Evolutionary conservation across 2,797 vertebrate species (phyloP).

Genomic region (Sitta carolinensis): DNA sequence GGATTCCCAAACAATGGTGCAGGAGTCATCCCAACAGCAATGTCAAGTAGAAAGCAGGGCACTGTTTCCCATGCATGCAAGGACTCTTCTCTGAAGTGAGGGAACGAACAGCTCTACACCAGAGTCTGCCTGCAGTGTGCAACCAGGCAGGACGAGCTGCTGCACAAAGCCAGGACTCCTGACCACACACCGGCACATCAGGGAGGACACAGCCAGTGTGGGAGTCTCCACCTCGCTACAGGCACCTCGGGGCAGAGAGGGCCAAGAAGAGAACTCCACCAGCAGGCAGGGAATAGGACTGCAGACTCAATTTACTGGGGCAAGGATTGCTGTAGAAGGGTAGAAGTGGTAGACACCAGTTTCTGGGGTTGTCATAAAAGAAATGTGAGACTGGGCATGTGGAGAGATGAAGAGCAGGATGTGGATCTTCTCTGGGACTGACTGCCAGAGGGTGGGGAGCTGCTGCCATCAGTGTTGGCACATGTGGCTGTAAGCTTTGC

Average conservation of each 20-base stretch:
- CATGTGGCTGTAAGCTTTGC: fast-evolving
- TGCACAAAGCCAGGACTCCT: background rate
- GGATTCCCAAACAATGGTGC: background rate
- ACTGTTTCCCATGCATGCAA: fast-evolving
- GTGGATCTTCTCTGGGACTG: background rate
- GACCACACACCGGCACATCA: background rate
- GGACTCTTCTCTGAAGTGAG: background rate
- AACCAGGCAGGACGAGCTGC: background rate
- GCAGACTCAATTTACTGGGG: background rate
- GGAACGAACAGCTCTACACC: background rate
- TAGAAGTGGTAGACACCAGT: background rate
- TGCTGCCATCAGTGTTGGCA: fast-evolving
- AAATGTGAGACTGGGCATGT: background rate
- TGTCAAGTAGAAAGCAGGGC: background rate
- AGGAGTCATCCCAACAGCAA: background rate
- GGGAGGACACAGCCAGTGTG: background rate
- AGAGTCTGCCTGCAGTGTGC: background rate
- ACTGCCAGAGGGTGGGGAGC: background rate
- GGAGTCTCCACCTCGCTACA: background rate
- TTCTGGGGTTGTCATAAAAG: background rate
- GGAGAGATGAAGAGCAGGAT: background rate
- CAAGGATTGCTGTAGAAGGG: background rate
- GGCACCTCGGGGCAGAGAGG: background rate
- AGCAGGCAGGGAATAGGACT: background rate
- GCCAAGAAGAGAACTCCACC: fast-evolving